These are phyloP conservation scores for Drosophila nebulosa DNA, from an alignment of 1,140 invertebrate genomes.

Conservation along the genomic window DNA sequence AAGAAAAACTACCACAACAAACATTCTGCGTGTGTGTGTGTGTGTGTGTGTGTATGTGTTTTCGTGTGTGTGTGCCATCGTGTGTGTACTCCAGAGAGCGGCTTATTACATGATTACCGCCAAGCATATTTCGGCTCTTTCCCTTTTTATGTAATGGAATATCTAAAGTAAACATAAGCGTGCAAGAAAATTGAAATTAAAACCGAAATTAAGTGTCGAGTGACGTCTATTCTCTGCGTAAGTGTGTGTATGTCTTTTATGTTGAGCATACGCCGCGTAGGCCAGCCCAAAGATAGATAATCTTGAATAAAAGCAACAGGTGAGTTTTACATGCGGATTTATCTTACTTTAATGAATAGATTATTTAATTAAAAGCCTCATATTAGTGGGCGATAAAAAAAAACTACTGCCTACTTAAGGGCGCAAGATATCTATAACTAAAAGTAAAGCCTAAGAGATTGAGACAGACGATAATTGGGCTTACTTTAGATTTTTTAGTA, in stretches of 20 bases:
- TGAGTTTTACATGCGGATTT: background rate
- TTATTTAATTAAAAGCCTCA: background rate
- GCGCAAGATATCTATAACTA: background rate
- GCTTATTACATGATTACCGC: constrained; percentile 66
- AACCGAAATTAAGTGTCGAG: constrained; percentile 55
- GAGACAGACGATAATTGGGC: no score
- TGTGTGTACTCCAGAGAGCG: constrained; percentile 47
- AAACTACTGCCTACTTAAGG: background rate
- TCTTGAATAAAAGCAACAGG: background rate
- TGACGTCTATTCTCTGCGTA: constrained; percentile 32
- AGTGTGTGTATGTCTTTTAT: constrained; percentile 21
- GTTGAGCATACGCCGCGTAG: constrained; percentile 40
- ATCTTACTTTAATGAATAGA: background rate
- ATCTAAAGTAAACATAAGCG: constrained; percentile 54
- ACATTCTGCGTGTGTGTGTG: background rate
- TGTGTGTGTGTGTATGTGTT: background rate
- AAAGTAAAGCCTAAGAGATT: no score
- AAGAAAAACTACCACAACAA: constrained; percentile 26
- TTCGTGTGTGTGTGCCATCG: constrained; percentile 23
- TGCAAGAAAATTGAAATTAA: constrained; percentile 68
- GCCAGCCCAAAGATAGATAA: background rate
- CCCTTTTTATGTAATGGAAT: constrained; percentile 2
- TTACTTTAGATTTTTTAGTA: no score
- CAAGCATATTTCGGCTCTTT: constrained; percentile 34
- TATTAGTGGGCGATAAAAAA: background rate